Base-by-base conservation (phyloP, 1,140 invertebrate species). In the Drosophila pseudoobscura region DNA sequence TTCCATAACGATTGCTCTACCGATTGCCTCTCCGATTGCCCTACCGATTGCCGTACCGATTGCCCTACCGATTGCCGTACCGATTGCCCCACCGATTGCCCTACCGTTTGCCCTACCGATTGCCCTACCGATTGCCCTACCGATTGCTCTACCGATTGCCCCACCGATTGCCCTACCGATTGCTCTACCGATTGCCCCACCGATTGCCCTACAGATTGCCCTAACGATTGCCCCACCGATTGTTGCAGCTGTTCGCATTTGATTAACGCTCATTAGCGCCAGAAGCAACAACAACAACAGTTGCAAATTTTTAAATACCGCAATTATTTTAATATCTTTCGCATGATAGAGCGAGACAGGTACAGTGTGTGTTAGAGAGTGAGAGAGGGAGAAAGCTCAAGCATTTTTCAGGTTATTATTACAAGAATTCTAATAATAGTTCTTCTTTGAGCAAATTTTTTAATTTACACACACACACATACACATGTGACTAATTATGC, bases 251-350 rank as follows among this genome's bases (percentile, higher is more conserved):
- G 54, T 75, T 75, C 35, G 45, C 55, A 49, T 69, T 83, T 83
- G 74, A 82, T 82, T 77, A 83, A 61, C 74, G 58, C 78, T 88
- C 70, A 87, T 87, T 88, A 82, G 74, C 56, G 63, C 51, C 43
- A 73, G 61, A 49, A 56, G 78, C 50, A 45, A 51, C 17, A 13
- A 53, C 26, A 45, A 35, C 64, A 13, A 41, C 3, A 8, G 53
- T 24, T 64, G 24, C 17, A 56, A 59, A 69, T 69, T 47, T 69
- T 69, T 69, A 69, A 69, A 69, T 72, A 64, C 60, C 17, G 29
- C 61, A 68, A 75, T 68, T 66, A 75, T 75, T 74, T 74, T 64
- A 74, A 74, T 64, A 64, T 78, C 74, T 60, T 63, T 66, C 39
- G 47, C 56, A 72, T 70, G 60, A 54, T 62, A 53, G 76, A 57